Evolutionary conservation across 2,888 invertebrate genomes (phyloP).

Genomic region (Limnephilus lunatus): DNA sequence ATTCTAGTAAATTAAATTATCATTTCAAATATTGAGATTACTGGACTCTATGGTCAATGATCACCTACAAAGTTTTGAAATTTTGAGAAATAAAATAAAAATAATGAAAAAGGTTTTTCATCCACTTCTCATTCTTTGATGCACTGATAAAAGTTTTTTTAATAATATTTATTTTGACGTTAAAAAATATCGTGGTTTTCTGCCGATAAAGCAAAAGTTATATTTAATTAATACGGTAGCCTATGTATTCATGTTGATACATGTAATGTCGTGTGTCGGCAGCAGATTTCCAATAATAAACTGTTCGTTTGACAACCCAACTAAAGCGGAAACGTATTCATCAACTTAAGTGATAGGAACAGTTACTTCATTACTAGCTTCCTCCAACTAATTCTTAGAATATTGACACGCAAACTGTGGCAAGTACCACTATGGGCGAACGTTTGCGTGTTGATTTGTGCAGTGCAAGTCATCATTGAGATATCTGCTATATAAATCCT

Average conservation of each 20-base stretch:
- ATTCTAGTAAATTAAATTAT: too few relatives aligned
- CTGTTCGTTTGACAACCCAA: background rate
- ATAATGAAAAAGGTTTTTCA: too few relatives aligned
- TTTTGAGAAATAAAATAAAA: too few relatives aligned
- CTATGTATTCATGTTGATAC: background rate
- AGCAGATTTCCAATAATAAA: background rate
- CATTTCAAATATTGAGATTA: too few relatives aligned
- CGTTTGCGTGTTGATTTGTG: background rate
- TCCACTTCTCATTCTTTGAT: too few relatives aligned
- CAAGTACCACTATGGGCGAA: background rate
- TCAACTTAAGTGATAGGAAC: background rate
- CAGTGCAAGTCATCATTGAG: background rate
- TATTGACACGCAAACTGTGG: background rate
- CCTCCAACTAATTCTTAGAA: background rate
- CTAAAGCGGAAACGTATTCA: background rate
- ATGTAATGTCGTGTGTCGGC: background rate
- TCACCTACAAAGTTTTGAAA: too few relatives aligned
- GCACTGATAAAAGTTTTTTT: too few relatives aligned
- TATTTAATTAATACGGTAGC: too few relatives aligned
- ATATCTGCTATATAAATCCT: background rate
- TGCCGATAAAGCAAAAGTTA: too few relatives aligned
- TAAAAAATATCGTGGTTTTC: too few relatives aligned
- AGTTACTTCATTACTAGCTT: background rate
- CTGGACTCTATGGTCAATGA: too few relatives aligned
- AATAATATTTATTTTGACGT: too few relatives aligned